phyloP scores from a whole-genome alignment of 1,140 invertebrate species.

The Leguminivora glycinivorella region DNA sequence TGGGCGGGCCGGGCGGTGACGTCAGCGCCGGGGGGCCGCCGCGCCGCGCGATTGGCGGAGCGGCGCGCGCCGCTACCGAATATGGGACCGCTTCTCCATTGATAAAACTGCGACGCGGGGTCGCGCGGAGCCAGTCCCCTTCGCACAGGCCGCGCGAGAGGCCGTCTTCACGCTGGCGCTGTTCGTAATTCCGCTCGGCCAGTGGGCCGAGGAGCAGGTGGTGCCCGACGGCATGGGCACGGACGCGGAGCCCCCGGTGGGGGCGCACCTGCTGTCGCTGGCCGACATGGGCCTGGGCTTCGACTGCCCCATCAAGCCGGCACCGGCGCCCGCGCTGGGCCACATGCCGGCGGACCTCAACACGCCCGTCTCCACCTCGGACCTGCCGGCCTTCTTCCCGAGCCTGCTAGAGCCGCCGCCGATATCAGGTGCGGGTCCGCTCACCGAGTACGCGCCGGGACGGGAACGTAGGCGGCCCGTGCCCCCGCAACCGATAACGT shows the following conservation, averaged over 20 bases:
- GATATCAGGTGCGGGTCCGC: constrained; percentile 86
- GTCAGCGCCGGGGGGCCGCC: constrained; percentile 64
- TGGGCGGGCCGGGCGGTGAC: constrained; percentile 70
- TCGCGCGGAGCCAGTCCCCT: constrained; percentile 76
- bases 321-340: constrained; percentile 85
- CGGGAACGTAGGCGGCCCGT: constrained; percentile 47
- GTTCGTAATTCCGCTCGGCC: constrained; percentile 75
- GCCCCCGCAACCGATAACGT: constrained; percentile 56
- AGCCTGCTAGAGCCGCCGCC: constrained; percentile 89
- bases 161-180: constrained; percentile 74
- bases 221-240: constrained; percentile 77
- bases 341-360: constrained; percentile 72
- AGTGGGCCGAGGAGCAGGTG: constrained; percentile 78
- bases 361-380: constrained; percentile 70
- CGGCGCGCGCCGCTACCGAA: constrained; percentile 77
- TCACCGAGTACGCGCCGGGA: background rate
- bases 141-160: constrained; percentile 69
- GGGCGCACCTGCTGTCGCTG: constrained; percentile 73
- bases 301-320: constrained; percentile 81
- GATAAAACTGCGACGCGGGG: constrained; percentile 75
- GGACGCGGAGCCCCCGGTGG: constrained; percentile 62
- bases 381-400: constrained; percentile 74
- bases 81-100: constrained; percentile 79
- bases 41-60: constrained; percentile 63
- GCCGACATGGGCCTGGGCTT: constrained; percentile 70